Base-by-base conservation (phyloP, 2,113 vertebrate genomes). In the Cephalopterus ornatus region DNA sequence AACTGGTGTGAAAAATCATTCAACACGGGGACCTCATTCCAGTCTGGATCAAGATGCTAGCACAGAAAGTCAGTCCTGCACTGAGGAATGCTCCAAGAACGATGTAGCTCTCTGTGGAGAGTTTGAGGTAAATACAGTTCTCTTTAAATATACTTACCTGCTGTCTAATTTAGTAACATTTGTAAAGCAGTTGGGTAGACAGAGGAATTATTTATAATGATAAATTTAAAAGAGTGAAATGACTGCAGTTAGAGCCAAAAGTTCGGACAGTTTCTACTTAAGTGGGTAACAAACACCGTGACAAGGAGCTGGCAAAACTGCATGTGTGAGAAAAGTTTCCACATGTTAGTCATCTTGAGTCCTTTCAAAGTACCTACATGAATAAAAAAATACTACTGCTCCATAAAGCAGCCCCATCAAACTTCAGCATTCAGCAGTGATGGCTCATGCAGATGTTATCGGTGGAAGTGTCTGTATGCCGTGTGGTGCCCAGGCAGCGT, bases 71-170 rank as follows among this genome's bases (percentile, higher is more conserved):
- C 56, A 91, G 59, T 97, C 95, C 35, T 92, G 56, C 46, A 71
- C 83, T 2, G 96, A 98, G 27, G 97, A 95, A 23, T 73, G 53
- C 65, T 96, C 94, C 12, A 93, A 86, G 76, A 96, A 92, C 33
- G 93, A 97, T 21, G 42, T 96, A 18, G 96, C 85, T 42, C 67
- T 97, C n/a, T 91, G 95, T 88, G 95, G 83, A 53, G 95, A 92
- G 21, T 97, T 97, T 86, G 98, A 98, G 97, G 98, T 98, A 97
- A 85, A 32, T 62, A 18, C 28, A 35, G 9, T 56, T 76, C 46
- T 72, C 47, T 74, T 70, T 39, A 67, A 56, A 50, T 76, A 42
- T 9, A 35, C 9, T 70, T 88, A 46, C 8, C 39, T 67, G 14
- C 35, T 85, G 11, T 63, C 46, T 83, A 28, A 61, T 44, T 66